Conservation (phyloP, 2,797 vertebrate species). For the Sparidentex hasta region DNA sequence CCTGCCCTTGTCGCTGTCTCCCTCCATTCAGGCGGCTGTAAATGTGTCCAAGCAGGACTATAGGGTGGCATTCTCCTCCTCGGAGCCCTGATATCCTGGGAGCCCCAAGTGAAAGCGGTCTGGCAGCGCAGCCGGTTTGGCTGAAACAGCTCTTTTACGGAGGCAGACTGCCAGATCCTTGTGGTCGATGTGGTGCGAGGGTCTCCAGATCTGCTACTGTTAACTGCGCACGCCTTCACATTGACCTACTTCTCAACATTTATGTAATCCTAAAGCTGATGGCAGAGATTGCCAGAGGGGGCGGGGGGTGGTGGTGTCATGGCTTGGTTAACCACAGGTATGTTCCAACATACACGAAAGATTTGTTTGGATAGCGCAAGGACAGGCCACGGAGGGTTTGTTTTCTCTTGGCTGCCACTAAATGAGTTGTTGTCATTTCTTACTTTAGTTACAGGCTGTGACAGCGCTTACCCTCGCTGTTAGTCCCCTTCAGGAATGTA, state of each 20-base stretch:
- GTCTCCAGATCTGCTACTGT: constrained; percentile 73
- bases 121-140: constrained; percentile 54
- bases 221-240: constrained; percentile 63
- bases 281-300: constrained; percentile 5
- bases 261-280: constrained; percentile 73
- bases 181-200: constrained; percentile 64
- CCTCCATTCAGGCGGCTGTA: constrained; percentile 37
- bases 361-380: constrained; percentile 73
- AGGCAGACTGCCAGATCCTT: constrained; percentile 66
- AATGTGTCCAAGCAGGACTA: constrained; percentile 54
- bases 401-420: constrained; percentile 67
- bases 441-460: constrained; percentile 54
- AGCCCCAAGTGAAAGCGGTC: constrained; percentile 61
- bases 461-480: constrained; percentile 31
- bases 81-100: constrained; percentile 68
- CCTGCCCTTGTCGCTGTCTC: constrained; percentile 25
- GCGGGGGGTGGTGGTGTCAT: constrained; percentile 49
- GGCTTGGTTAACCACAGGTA: constrained; percentile 80
- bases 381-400: constrained; percentile 61
- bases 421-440: constrained; percentile 71
- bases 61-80: constrained; percentile 62
- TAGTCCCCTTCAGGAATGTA: constrained; percentile 54
- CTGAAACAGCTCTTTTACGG: constrained; percentile 64
- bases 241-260: constrained; percentile 81
- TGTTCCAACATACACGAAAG: constrained; percentile 69